Evolutionary conservation across 2,797 vertebrate genomes (phyloP).

Genomic region (Podarcis lilfordi): DNA sequence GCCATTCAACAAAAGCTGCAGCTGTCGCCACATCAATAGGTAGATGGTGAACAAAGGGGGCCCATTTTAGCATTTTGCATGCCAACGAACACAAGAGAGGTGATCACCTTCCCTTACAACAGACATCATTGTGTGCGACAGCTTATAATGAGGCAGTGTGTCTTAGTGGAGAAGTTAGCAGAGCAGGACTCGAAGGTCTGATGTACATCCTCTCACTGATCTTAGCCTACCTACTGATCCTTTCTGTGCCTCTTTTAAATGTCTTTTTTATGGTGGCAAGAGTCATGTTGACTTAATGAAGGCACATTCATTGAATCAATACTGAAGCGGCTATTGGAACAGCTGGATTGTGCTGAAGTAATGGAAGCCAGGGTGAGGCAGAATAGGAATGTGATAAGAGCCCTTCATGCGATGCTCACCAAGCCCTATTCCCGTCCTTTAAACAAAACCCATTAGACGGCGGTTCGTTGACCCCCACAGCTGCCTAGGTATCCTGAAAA

Average conservation of each 20-base stretch:
- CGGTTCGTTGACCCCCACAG: no score
- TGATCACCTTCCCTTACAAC: conserved; percentile 12
- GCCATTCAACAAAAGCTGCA: conserved; percentile 41
- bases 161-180: background rate
- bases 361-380: background rate
- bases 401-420: background rate
- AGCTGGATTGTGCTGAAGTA: background rate
- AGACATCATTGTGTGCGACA: conserved; percentile 13
- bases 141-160: conserved; percentile 9
- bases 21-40: conserved; percentile 45
- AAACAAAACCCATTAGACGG: background rate
- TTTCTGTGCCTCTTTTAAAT: background rate
- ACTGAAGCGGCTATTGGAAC: background rate
- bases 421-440: background rate
- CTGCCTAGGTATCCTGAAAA: background rate
- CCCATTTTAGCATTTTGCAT: conserved; percentile 25
- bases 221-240: background rate
- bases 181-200: background rate
- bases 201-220: background rate
- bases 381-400: no score
- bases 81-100: conserved; percentile 26
- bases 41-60: conserved; percentile 38
- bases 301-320: background rate
- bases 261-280: background rate
- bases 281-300: background rate